phyloP scores from a whole-genome alignment of 2,797 vertebrate species.

The Silurus aristotelis region DNA sequence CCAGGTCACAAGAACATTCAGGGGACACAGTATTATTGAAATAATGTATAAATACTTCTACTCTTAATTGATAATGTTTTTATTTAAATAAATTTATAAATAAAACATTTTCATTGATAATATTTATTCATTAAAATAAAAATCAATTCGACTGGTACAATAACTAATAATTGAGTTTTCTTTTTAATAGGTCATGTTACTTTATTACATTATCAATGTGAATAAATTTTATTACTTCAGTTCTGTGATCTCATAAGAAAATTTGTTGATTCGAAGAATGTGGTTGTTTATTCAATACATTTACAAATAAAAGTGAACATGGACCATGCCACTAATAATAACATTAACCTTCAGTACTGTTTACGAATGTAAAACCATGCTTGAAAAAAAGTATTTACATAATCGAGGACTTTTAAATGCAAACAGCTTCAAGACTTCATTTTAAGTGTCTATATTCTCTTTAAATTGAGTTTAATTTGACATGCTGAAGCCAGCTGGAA shows the following conservation, averaged over 20 bases:
- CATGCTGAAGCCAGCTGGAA: neutral
- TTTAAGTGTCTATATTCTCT: no score
- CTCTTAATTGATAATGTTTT: neutral
- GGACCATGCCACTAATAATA: neutral
- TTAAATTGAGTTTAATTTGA: neutral
- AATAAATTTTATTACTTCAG: neutral
- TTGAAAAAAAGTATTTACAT: neutral
- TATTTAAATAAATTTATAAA: neutral
- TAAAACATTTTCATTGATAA: no score
- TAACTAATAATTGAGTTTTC: no score
- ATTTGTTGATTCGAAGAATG: neutral
- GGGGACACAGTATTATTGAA: no score
- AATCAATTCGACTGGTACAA: no score
- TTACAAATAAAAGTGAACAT: neutral
- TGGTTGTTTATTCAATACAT: neutral
- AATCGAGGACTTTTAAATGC: neutral
- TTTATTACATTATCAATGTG: neutral
- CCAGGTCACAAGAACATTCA: no score
- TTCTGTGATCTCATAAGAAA: neutral
- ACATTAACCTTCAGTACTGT: neutral
- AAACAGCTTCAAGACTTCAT: neutral
- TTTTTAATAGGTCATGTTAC: neutral
- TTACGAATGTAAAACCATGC: neutral
- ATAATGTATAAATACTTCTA: neutral
- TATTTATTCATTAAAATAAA: no score